These are phyloP conservation scores for Dasyurus viverrinus DNA, from an alignment of 2,113 vertebrate species.

Conservation along the genomic window DNA sequence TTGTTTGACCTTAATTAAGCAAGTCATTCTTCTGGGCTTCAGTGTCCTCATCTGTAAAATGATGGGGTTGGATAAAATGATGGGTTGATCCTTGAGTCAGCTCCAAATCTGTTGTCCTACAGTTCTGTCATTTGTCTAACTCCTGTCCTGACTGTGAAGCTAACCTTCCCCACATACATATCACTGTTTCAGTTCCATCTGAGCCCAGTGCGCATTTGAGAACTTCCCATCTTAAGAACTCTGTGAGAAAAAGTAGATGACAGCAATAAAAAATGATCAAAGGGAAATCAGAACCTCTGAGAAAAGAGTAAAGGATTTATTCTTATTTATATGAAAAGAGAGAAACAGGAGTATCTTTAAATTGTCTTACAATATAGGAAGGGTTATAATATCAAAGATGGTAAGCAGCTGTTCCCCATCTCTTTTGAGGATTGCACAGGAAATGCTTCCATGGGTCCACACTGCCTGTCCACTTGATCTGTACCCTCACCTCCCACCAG, in stretches of 20 bases:
- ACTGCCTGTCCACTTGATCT: not conserved
- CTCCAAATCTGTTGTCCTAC: not conserved
- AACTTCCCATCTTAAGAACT: constrained; percentile 16
- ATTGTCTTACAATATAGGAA: constrained; percentile 40
- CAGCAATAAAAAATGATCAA: constrained; percentile 8
- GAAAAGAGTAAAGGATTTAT: not conserved
- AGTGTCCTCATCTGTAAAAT: not conserved
- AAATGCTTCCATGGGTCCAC: constrained; percentile 57
- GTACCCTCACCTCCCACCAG: not conserved
- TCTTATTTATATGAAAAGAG: constrained; percentile 25
- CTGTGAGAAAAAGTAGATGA: not conserved
- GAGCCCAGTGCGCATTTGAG: not conserved
- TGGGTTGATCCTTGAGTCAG: not conserved
- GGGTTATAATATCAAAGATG: constrained; percentile 30
- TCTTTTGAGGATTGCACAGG: constrained; percentile 14
- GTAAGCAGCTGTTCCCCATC: constrained; percentile 55
- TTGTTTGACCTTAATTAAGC: not conserved
- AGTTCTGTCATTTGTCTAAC: not conserved
- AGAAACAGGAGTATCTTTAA: constrained; percentile 32
- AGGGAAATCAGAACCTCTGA: not conserved
- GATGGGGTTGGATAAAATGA: not conserved
- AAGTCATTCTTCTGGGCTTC: not conserved
- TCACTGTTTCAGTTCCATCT: not conserved
- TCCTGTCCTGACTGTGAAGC: not conserved
- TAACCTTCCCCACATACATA: not conserved